Base-by-base conservation (phyloP, 1,140 invertebrate genomes). In the Planococcus citri region DNA sequence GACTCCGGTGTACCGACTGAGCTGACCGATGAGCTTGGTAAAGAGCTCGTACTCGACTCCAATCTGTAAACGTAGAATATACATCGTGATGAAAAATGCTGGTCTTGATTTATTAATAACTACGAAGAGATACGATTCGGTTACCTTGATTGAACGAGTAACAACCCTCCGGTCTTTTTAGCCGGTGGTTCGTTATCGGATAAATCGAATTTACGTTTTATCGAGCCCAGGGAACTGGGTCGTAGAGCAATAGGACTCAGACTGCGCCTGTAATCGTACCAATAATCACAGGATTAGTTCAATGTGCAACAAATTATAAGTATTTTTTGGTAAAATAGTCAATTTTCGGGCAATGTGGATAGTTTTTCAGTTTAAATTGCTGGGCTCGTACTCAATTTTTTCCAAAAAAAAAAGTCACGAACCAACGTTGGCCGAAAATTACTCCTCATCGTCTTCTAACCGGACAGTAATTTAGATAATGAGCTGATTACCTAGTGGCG, bases 241-340 rank as follows among this genome's bases (percentile, higher is more conserved):
- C 90, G 82, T 78, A 94, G 85, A 12, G 88, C 83, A 73, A 92
- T 92, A 9, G 91, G 91, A 74, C 90, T 92, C 71, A 91, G 83
- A 75, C 90, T 92, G 33, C 91, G 82, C 24, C 69, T 72, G 22
- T 41, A 70, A n/a, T n/a, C n/a, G n/a, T n/a, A n/a, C n/a, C n/a
- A n/a, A n/a, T n/a, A n/a, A n/a, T n/a, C 67, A 25, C 38, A 27
- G 41, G 64, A 24, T 22, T 24, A 68, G 20, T n/a, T n/a, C n/a
- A n/a, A n/a, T n/a, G n/a, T 60, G 69, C 3, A 70, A 68, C 37
- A 68, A 20, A 67, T 70, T 69, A 69, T 69, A 68, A 67, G 69
- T 71, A 21, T 58, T 2, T 20, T 24, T 67, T 41, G n/a, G n/a
- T 10, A 41, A 10, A 41, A 10, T 41, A n/a, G n/a, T 41, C n/a